These are phyloP conservation scores for Mustela lutreola DNA, from an alignment of 2,113 vertebrate species.

Conservation along the genomic window DNA sequence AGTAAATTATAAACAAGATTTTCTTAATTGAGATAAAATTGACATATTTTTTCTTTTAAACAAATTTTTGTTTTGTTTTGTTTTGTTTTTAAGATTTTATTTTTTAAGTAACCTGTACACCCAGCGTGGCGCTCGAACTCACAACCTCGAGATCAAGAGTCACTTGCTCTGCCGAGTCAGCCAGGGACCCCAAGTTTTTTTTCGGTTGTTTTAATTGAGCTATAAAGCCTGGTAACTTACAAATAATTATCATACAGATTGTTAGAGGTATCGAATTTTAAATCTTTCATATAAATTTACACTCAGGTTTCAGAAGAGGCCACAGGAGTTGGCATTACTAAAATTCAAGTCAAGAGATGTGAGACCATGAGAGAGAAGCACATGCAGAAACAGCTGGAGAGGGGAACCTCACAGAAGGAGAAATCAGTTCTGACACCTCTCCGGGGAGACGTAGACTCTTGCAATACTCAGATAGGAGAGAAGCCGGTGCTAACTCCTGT, in stretches of 20 bases:
- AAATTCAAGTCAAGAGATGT: conserved; percentile 92
- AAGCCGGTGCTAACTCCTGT: conserved; percentile 8
- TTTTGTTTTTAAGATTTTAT: neutral
- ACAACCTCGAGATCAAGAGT: neutral
- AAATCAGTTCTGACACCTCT: neutral
- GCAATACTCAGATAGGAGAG: neutral
- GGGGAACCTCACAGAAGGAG: conserved; percentile 76
- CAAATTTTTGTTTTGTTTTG: neutral
- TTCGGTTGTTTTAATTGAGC: neutral
- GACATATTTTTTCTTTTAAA: neutral
- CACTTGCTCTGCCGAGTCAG: neutral
- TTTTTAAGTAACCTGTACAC: neutral
- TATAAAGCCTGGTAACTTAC: neutral
- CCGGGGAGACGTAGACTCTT: conserved; percentile 56
- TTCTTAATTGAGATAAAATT: neutral
- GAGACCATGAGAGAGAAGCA: conserved; percentile 93
- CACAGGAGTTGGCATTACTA: conserved; percentile 57
- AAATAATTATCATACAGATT: neutral
- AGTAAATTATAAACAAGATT: neutral
- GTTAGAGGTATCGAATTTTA: conserved; percentile 10
- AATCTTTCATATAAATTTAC: neutral
- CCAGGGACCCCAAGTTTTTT: neutral
- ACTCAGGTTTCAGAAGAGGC: conserved; percentile 72
- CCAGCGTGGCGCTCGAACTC: neutral
- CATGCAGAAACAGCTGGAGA: conserved; percentile 88